phyloP scores from a whole-genome alignment of 2,888 invertebrate species.

The Druceiella hillmani region DNA sequence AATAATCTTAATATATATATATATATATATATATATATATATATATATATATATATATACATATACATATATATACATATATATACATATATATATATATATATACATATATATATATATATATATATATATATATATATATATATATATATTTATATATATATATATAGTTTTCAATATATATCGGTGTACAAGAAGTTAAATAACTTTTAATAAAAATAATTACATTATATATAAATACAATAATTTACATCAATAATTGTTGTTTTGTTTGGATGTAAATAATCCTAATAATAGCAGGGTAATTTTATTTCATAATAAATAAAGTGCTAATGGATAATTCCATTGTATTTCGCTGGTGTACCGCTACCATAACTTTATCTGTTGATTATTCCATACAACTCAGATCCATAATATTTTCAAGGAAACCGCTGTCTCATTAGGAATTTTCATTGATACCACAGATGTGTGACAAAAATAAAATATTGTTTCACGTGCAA shows the following conservation, averaged over 20 bases:
- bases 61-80: background rate
- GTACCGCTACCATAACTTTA: too few relatives aligned
- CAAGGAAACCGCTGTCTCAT: too few relatives aligned
- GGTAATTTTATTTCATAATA: too few relatives aligned
- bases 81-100: background rate
- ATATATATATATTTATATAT: background rate
- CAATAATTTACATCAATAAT: background rate
- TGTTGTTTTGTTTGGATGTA: too few relatives aligned
- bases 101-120: background rate
- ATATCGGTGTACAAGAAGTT: background rate
- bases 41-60: background rate
- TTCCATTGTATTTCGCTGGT: too few relatives aligned
- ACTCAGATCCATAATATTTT: too few relatives aligned
- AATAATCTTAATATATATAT: background rate
- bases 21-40: background rate
- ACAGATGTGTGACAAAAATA: too few relatives aligned
- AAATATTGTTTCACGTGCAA: too few relatives aligned
- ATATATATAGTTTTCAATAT: background rate
- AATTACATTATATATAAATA: background rate
- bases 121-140: constrained; percentile 1
- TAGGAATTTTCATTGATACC: too few relatives aligned
- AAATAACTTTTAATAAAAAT: background rate
- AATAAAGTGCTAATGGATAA: too few relatives aligned
- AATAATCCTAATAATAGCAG: too few relatives aligned
- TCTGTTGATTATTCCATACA: too few relatives aligned